Evolutionary conservation across 1,140 invertebrate species (phyloP).

Genomic region (Holotrichia oblita): DNA sequence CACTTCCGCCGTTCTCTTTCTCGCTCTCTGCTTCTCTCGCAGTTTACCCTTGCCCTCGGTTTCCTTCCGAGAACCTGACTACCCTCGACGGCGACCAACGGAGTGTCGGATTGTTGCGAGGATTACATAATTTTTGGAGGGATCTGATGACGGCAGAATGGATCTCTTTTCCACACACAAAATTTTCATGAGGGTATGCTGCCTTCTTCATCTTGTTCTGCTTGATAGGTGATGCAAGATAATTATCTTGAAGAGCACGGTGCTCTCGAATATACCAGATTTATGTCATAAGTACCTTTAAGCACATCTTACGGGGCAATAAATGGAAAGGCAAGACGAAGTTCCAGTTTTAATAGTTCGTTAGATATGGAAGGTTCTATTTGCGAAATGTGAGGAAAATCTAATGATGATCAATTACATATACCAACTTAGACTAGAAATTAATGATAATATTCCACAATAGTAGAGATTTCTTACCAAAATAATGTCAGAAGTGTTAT

Average conservation of each 20-base stretch:
- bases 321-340: no score
- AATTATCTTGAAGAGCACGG: neutral
- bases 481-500: no score
- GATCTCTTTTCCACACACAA: neutral
- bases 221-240: constrained; percentile 12
- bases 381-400: no score
- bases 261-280: no score
- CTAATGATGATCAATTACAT: no score
- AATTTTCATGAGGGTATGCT: neutral
- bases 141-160: neutral
- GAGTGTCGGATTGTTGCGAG: neutral
- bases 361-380: no score
- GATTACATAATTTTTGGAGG: constrained; percentile 8
- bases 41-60: neutral
- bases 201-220: neutral
- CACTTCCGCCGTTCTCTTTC: neutral
- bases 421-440: neutral
- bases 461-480: no score
- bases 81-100: neutral
- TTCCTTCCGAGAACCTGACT: neutral
- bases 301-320: no score
- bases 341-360: no score
- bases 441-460: no score
- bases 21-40: neutral
- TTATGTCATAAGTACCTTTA: no score